Evolutionary conservation across 2,113 vertebrate genomes (phyloP).

Genomic region (Hoplias malabaricus): DNA sequence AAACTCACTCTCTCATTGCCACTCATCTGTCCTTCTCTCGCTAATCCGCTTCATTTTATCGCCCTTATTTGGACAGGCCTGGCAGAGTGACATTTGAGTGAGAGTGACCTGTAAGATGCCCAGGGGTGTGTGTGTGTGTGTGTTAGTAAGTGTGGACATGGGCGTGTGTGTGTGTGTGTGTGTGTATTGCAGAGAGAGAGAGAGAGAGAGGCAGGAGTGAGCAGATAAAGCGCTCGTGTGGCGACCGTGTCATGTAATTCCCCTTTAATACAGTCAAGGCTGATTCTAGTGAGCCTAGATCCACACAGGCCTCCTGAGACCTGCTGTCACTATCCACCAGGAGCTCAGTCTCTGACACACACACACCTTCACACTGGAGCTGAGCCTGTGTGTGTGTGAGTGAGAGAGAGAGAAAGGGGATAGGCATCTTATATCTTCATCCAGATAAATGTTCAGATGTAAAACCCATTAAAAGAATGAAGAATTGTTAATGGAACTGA

Average conservation of each 20-base stretch:
- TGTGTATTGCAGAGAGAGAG: slow-evolving; percentile 10
- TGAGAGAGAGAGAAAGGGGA: neutral
- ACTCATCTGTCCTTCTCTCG: slow-evolving; percentile 27
- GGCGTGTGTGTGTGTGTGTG: slow-evolving; percentile 31
- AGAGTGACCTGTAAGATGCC: slow-evolving; percentile 28
- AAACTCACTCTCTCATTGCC: neutral
- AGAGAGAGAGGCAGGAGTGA: slow-evolving; percentile 61
- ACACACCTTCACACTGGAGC: slow-evolving; percentile 20
- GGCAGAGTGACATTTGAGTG: slow-evolving; percentile 45
- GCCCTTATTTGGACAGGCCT: slow-evolving; percentile 51
- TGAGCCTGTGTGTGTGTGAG: slow-evolving; percentile 5
- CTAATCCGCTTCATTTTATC: slow-evolving; percentile 60
- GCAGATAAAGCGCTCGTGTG: slow-evolving; percentile 75
- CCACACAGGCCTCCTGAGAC: slow-evolving; percentile 75
- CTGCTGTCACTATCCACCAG: slow-evolving; percentile 69
- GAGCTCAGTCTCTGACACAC: slow-evolving; percentile 56
- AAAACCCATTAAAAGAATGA: neutral
- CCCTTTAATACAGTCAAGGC: slow-evolving; percentile 72
- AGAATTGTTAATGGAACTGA: neutral
- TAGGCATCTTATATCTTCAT: slow-evolving; percentile 9
- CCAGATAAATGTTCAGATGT: neutral
- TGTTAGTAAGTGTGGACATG: too few relatives aligned
- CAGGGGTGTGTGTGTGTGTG: slow-evolving; percentile 28
- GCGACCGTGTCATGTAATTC: slow-evolving; percentile 72
- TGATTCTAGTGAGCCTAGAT: slow-evolving; percentile 73